These are phyloP conservation scores for Drosophila tripunctata DNA, from an alignment of 2,888 invertebrate species.

Conservation along the genomic window DNA sequence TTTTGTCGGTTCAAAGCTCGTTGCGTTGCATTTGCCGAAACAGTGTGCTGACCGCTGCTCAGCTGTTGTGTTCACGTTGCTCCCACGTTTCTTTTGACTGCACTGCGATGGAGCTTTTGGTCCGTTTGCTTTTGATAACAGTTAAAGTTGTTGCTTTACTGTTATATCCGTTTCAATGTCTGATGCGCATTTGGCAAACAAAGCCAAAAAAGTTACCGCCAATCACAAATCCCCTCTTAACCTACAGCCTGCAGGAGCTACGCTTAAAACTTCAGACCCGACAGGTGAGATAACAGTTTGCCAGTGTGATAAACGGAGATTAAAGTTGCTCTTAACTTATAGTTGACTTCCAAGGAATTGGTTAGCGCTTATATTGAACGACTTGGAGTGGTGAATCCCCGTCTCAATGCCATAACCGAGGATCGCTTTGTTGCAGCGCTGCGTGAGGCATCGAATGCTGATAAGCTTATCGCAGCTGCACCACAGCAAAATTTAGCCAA, in stretches of 20 bases:
- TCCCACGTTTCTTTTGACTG: neutral
- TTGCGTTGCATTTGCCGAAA: neutral
- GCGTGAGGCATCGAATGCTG: slow-evolving; percentile 87
- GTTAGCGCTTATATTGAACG: slow-evolving; percentile 87
- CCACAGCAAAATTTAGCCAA: slow-evolving; percentile 39
- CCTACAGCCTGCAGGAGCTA: slow-evolving; percentile 59
- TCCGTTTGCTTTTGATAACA: slow-evolving; percentile 60
- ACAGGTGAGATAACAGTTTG: slow-evolving; percentile 58
- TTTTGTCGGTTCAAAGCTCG: slow-evolving; percentile 11
- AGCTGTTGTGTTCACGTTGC: neutral
- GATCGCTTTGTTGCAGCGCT: slow-evolving; percentile 88
- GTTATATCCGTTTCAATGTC: slow-evolving; percentile 18
- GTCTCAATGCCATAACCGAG: slow-evolving; percentile 89
- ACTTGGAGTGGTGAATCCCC: slow-evolving; percentile 87
- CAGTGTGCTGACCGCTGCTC: slow-evolving; percentile 14
- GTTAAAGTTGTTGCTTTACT: slow-evolving; percentile 45
- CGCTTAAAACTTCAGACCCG: slow-evolving; percentile 54
- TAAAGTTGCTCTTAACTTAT: slow-evolving; percentile 41
- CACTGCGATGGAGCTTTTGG: slow-evolving; percentile 70
- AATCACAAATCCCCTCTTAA: slow-evolving; percentile 60
- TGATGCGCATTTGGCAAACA: neutral
- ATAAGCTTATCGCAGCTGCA: slow-evolving; percentile 82
- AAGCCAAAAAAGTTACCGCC: slow-evolving; percentile 42
- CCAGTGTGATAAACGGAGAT: too few relatives aligned
- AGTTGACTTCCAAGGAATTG: slow-evolving; percentile 87